Percentiles rank a stretch among this genome's conserved stretches.
phyloP scores from a whole-genome alignment of 37 sponge, comb jelly and placozoan species.

The Diacarnus erythraeanus region DNA sequence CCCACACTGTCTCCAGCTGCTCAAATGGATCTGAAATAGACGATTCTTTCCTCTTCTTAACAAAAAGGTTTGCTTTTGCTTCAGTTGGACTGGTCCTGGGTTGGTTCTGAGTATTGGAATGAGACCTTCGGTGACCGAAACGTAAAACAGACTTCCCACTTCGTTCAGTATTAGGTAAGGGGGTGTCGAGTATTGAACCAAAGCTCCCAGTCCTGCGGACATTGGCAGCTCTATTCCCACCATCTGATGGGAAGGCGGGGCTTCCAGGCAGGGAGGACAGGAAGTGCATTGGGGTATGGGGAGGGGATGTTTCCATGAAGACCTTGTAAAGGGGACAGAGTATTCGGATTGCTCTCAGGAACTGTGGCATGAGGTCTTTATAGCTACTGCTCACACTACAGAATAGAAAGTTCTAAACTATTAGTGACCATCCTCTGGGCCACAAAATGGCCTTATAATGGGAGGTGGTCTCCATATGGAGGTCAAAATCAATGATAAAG shows the following conservation, averaged over 20 bases:
- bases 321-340: slow-evolving; percentile 52
- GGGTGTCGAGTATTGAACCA: slow-evolving; percentile 22
- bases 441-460: too few relatives aligned
- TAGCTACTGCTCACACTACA: slow-evolving; percentile 64
- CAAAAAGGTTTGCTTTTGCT: background rate
- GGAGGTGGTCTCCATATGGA: too few relatives aligned
- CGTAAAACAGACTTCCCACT: background rate
- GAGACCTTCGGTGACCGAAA: slow-evolving; percentile 19
- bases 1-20: slow-evolving; percentile 77
- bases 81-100: background rate
- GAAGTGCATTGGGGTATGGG: background rate
- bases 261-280: slow-evolving; percentile 17
- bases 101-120: slow-evolving; percentile 2
- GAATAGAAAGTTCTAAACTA: background rate
- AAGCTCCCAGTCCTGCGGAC: slow-evolving; percentile 36
- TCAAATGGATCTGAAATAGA: slow-evolving; percentile 35
- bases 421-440: too few relatives aligned
- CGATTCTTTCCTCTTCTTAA: background rate
- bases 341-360: slow-evolving; percentile 53
- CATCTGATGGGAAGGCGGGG: background rate
- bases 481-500: too few relatives aligned
- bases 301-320: slow-evolving; percentile 1
- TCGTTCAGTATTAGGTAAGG: background rate
- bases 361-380: slow-evolving; percentile 63
- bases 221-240: background rate